Evolutionary conservation across 2,113 vertebrate species (phyloP).

Genomic region (Oryzias curvinotus): DNA sequence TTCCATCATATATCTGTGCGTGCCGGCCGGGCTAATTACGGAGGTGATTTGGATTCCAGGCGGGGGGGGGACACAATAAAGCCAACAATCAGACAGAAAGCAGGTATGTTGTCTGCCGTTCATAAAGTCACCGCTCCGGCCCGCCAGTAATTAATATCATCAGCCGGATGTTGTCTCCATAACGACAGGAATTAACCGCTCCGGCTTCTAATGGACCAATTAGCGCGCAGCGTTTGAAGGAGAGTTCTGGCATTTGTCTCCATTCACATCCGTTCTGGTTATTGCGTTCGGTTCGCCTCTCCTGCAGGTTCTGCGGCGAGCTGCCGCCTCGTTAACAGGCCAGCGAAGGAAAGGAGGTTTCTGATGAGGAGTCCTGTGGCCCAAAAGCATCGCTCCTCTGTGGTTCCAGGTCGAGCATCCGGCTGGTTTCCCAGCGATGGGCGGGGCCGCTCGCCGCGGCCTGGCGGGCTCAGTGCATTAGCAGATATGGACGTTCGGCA

Average conservation of each 20-base stretch:
- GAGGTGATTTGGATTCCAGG: constrained; percentile 67
- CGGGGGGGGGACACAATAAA: constrained; percentile 65
- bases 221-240: constrained; percentile 65
- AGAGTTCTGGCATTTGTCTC: constrained; percentile 60
- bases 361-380: constrained; percentile 6
- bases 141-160: constrained; percentile 72
- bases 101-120: constrained; percentile 65
- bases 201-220: constrained; percentile 64
- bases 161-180: constrained; percentile 63
- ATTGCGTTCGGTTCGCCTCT: constrained; percentile 63
- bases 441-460: neutral
- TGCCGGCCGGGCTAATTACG: constrained; percentile 74
- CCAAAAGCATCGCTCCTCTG: neutral
- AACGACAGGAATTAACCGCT: constrained; percentile 56
- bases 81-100: constrained; percentile 57
- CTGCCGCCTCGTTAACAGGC: constrained; percentile 42
- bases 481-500: neutral
- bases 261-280: constrained; percentile 62
- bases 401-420: too few relatives aligned
- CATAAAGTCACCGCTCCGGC: constrained; percentile 57
- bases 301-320: constrained; percentile 51
- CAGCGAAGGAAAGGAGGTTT: constrained; percentile 8
- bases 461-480: constrained; percentile 24
- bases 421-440: too few relatives aligned
- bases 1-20: constrained; percentile 63